A percentile compares a stretch with the other conserved stretches of the same genome.
These are phyloP conservation scores for Frankliniella intonsa DNA, from an alignment of 2,888 invertebrate species.

Conservation along the genomic window DNA sequence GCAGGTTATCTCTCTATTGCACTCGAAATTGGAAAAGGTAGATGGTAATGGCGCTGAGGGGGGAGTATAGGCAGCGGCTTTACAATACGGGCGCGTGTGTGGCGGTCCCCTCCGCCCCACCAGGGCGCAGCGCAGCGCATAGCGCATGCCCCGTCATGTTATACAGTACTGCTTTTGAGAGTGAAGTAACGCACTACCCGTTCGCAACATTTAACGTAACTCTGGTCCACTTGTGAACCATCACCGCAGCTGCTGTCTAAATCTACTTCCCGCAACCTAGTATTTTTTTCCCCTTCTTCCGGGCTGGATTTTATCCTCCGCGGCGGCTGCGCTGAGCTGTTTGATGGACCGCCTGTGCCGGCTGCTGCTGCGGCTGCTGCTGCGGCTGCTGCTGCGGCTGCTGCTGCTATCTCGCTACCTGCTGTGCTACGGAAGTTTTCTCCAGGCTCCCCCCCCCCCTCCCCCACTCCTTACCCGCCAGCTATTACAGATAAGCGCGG, in stretches of 20 bases:
- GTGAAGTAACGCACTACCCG: too few relatives aligned
- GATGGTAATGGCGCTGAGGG: background rate
- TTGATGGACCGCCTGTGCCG: background rate
- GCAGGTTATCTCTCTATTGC: slow-evolving; percentile 19
- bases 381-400: background rate
- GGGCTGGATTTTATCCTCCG: background rate
- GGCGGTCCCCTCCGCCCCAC: too few relatives aligned
- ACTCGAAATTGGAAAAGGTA: background rate
- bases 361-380: background rate
- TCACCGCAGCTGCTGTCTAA: too few relatives aligned
- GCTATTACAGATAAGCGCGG: slow-evolving; percentile 7
- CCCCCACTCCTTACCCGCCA: background rate
- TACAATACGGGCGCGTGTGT: too few relatives aligned
- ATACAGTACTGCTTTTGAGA: too few relatives aligned
- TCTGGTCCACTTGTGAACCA: too few relatives aligned
- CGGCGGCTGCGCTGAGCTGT: background rate
- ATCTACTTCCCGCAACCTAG: too few relatives aligned
- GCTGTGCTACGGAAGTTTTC: background rate
- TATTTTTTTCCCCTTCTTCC: too few relatives aligned
- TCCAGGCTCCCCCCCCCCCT: background rate
- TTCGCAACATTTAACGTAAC: too few relatives aligned
- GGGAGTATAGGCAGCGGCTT: background rate
- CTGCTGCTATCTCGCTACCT: background rate
- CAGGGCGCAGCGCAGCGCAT: too few relatives aligned
- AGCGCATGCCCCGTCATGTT: too few relatives aligned